These are phyloP conservation scores for Acrocephalus scirpaceus DNA, from an alignment of 2,797 vertebrate species.

Conservation along the genomic window DNA sequence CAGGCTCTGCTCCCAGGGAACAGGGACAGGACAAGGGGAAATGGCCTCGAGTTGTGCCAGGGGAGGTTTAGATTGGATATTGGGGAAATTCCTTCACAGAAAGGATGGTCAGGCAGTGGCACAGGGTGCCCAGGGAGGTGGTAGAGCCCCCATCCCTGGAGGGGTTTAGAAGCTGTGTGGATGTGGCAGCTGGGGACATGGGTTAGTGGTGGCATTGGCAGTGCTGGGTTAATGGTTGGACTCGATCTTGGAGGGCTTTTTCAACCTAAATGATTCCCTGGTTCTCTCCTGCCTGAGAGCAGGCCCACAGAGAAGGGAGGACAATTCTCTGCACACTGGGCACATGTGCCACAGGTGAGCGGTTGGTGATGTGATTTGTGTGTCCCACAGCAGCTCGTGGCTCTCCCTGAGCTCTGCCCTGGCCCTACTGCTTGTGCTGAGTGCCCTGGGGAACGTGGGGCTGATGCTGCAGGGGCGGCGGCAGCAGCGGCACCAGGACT, in stretches of 20 bases:
- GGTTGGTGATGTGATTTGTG: not conserved
- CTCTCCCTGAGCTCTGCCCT: not conserved
- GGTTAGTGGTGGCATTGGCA: not conserved
- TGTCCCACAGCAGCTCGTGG: not conserved
- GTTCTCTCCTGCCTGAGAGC: not conserved
- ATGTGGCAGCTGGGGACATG: not conserved
- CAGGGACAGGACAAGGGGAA: not conserved
- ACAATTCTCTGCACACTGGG: not conserved
- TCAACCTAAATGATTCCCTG: accelerated
- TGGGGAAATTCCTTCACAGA: not conserved
- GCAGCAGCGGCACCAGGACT: not conserved
- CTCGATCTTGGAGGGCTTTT: not conserved
- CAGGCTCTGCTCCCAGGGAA: accelerated
- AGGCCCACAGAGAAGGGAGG: not conserved
- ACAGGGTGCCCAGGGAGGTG: not conserved
- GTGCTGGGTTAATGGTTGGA: not conserved
- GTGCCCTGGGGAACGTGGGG: not conserved
- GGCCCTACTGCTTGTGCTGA: not conserved
- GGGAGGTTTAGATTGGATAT: accelerated
- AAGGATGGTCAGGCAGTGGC: not conserved
- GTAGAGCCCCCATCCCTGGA: too few relatives aligned
- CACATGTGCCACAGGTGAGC: not conserved
- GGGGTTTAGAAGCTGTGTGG: not conserved
- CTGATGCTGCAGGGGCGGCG: not conserved
- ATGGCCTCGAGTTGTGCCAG: accelerated